phyloP scores from a whole-genome alignment of 2,797 vertebrate species.

The Poliocrania exsul region DNA sequence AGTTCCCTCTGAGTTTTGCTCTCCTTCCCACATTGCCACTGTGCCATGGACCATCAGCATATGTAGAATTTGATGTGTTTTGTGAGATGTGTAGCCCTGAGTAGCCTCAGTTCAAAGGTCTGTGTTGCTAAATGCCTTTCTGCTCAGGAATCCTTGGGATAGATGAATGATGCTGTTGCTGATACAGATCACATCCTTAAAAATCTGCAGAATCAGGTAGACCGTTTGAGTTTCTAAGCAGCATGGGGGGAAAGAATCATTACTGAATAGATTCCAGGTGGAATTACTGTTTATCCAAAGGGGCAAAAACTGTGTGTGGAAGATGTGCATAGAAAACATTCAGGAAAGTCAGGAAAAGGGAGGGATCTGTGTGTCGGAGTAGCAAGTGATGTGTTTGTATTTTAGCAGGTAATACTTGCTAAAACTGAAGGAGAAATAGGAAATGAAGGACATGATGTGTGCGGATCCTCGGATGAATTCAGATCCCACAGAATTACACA shows the following conservation, averaged over 20 bases:
- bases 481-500: background rate
- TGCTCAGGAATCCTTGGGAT: background rate
- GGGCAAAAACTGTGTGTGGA: background rate
- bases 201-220: background rate
- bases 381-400: background rate
- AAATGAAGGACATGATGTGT: background rate
- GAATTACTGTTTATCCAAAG: background rate
- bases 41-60: background rate
- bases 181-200: background rate
- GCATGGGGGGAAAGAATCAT: background rate
- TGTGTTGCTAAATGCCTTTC: background rate
- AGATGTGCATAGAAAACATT: background rate
- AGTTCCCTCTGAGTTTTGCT: background rate
- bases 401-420: background rate
- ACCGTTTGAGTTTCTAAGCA: background rate
- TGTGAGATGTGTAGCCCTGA: background rate
- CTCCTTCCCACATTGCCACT: background rate
- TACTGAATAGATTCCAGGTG: background rate
- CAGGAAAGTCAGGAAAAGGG: background rate
- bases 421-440: background rate
- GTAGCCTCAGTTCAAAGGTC: background rate
- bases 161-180: background rate
- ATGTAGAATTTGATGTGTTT: background rate
- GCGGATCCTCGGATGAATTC: background rate
- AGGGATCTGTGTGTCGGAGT: background rate